phyloP scores from a whole-genome alignment of 2,888 invertebrate genomes.

The Lomographa bimaculata region DNA sequence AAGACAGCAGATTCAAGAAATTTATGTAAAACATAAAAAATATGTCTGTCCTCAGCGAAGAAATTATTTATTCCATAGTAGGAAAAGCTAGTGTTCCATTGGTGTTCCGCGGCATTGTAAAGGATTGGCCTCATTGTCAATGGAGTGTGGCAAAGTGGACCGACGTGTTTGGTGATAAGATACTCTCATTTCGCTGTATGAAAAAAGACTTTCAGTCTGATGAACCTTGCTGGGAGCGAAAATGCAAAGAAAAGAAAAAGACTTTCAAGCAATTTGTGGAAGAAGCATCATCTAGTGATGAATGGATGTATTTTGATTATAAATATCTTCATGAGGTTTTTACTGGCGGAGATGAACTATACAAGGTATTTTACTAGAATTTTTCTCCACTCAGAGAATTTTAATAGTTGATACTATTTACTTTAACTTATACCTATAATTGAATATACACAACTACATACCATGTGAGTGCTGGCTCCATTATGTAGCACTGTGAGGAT shows the following conservation, averaged over 20 bases:
- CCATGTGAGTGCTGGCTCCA: too few relatives aligned
- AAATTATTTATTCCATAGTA: conserved; percentile 50
- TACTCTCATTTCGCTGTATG: conserved; percentile 83
- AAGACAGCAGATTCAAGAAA: too few relatives aligned
- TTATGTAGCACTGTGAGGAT: too few relatives aligned
- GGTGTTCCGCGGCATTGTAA: conserved; percentile 77
- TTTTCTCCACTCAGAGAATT: too few relatives aligned
- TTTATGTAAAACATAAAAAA: conserved; percentile 11
- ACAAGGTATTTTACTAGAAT: conserved; percentile 67
- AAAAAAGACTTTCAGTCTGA: conserved; percentile 63
- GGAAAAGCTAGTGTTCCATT: conserved; percentile 69
- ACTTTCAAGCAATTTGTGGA: conserved; percentile 86
- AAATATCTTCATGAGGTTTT: conserved; percentile 90
- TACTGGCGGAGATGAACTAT: conserved; percentile 77
- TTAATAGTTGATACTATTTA: too few relatives aligned
- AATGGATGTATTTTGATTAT: conserved; percentile 94
- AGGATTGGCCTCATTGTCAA: conserved; percentile 81
- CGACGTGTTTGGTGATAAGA: conserved; percentile 77
- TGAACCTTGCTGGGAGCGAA: conserved; percentile 91
- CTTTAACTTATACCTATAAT: too few relatives aligned
- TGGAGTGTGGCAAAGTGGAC: conserved; percentile 86
- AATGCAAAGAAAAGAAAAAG: conserved; percentile 82
- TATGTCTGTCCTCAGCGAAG: conserved; percentile 58
- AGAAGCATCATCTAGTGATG: conserved; percentile 54
- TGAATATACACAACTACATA: too few relatives aligned